A percentile compares a stretch with the other conserved stretches of the same genome.
These are phyloP conservation scores for Rhingia campestris DNA, from an alignment of 2,888 invertebrate species.

Conservation along the genomic window DNA sequence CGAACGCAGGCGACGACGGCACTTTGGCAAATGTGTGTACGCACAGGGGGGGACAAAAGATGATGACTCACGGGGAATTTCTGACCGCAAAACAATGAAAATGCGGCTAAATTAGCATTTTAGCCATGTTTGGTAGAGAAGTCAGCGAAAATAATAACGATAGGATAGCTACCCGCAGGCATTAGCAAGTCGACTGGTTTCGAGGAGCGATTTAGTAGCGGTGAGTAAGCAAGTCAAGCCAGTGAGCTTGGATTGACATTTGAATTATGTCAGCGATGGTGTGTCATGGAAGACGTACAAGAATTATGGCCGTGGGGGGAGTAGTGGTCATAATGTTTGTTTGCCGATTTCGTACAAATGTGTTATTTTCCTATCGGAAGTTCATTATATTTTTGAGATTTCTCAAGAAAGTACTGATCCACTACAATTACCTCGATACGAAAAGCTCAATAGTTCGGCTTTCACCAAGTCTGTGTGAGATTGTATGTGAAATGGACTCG, in stretches of 20 bases:
- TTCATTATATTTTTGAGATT: too few species aligned
- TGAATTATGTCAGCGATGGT: constrained; percentile 38
- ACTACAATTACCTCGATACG: too few species aligned
- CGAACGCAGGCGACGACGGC: neutral
- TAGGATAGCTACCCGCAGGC: constrained; percentile 31
- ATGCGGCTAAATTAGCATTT: constrained; percentile 40
- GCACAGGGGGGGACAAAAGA: constrained; percentile 20
- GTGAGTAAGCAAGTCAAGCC: constrained; percentile 23
- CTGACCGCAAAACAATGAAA: constrained; percentile 57
- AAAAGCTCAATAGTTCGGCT: too few species aligned
- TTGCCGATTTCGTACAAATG: too few species aligned
- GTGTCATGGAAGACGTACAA: neutral
- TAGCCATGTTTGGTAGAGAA: constrained; percentile 31
- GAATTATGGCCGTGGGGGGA: too few species aligned
- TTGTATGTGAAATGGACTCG: too few species aligned
- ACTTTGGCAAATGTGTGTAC: constrained; percentile 13
- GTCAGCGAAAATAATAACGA: constrained; percentile 39
- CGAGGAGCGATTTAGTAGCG: constrained; percentile 24
- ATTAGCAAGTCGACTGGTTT: constrained; percentile 23
- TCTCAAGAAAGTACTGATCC: too few species aligned
- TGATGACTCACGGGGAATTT: constrained; percentile 72
- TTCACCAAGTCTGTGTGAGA: too few species aligned
- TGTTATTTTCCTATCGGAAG: too few species aligned
- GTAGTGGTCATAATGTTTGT: too few species aligned
- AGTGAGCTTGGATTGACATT: constrained; percentile 28